These are phyloP conservation scores for Nixonia krombeini DNA, from an alignment of 1,140 invertebrate species.

Conservation along the genomic window DNA sequence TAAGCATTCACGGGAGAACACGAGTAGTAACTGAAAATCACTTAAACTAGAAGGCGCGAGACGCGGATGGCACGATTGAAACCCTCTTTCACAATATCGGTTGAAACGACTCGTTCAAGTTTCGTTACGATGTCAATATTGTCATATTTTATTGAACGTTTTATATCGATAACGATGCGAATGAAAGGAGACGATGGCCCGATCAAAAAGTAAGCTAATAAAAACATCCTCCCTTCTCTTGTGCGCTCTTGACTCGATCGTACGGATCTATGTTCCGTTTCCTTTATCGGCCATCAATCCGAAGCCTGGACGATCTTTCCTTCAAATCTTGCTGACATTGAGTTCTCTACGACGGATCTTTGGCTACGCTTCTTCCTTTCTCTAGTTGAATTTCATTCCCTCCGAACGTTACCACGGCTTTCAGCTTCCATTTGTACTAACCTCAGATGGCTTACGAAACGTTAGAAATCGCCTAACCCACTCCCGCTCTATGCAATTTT, in stretches of 20 bases:
- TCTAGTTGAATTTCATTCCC: slow-evolving; percentile 19
- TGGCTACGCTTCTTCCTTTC: too few relatives aligned
- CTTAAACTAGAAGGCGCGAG: not conserved
- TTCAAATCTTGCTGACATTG: slow-evolving; percentile 50
- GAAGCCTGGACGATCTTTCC: slow-evolving; percentile 32
- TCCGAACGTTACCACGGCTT: slow-evolving; percentile 20
- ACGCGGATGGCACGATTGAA: slow-evolving; percentile 14
- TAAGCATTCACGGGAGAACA: too few relatives aligned
- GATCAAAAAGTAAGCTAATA: slow-evolving; percentile 42
- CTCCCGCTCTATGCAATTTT: not conserved
- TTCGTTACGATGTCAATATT: slow-evolving; percentile 28
- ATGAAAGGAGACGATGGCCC: slow-evolving; percentile 28
- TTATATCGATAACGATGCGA: slow-evolving; percentile 22
- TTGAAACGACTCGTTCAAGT: slow-evolving; percentile 13
- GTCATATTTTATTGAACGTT: slow-evolving; percentile 22
- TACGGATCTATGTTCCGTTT: slow-evolving; percentile 20
- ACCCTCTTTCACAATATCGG: slow-evolving; percentile 18
- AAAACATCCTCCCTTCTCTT: slow-evolving; percentile 30
- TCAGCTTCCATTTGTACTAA: slow-evolving; percentile 12
- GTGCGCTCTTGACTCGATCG: slow-evolving; percentile 6
- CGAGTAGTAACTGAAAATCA: too few relatives aligned
- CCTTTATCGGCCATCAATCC: slow-evolving; percentile 57
- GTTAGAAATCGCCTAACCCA: slow-evolving; percentile 3
- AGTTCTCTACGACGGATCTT: slow-evolving; percentile 28
- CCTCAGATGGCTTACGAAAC: slow-evolving; percentile 20